phyloP scores from a whole-genome alignment of 2,888 invertebrate species.

The Oxycera nigricornis region DNA sequence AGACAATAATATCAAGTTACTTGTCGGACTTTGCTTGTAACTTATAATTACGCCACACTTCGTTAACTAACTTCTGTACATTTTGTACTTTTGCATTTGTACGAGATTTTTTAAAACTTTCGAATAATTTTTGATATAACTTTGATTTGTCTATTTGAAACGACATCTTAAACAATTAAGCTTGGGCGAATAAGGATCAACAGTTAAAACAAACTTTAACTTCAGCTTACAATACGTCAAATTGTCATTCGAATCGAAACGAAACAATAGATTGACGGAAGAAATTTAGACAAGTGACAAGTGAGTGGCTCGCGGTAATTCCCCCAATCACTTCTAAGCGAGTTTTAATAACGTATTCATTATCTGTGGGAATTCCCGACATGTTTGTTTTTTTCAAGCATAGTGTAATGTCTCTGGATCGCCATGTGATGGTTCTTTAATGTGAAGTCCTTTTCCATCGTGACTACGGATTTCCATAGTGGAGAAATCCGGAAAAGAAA shows the following conservation, averaged over 20 bases:
- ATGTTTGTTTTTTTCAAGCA: not conserved
- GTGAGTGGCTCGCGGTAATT: too few species aligned
- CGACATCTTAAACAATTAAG: not conserved
- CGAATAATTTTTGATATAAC: not conserved
- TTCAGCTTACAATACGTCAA: not conserved
- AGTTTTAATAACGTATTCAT: too few species aligned
- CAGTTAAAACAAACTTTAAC: not conserved
- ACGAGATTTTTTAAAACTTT: not conserved
- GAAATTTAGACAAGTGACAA: not conserved
- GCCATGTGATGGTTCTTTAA: too few species aligned
- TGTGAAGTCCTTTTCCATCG: too few species aligned
- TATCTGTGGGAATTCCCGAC: not conserved
- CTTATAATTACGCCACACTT: slow-evolving; percentile 1
- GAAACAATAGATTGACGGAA: not conserved
- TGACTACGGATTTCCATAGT: too few species aligned
- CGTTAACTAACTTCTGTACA: not conserved
- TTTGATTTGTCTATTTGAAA: not conserved
- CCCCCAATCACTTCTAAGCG: too few species aligned
- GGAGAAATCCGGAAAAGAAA: too few species aligned
- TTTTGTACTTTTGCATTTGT: slow-evolving; percentile 5
- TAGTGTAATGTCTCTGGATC: too few species aligned
- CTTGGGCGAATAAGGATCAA: not conserved
- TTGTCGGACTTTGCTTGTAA: not conserved
- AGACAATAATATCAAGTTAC: not conserved
- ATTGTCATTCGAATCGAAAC: not conserved